Conservation (phyloP, 2,797 vertebrate species). For the Diglossa cyanea region DNA sequence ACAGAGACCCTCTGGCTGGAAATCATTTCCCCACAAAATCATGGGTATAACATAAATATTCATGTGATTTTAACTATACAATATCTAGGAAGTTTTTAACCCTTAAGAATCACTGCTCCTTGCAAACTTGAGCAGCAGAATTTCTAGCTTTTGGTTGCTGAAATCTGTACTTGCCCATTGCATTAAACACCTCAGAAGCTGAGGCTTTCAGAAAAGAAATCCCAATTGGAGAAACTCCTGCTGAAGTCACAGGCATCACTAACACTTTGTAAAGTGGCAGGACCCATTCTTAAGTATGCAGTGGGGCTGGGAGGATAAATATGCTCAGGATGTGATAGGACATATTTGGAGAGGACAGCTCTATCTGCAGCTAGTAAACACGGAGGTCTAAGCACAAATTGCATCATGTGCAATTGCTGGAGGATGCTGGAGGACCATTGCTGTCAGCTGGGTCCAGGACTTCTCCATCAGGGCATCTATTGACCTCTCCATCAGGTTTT, state of each 20-base stretch:
- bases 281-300: neutral
- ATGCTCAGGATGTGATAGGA: neutral
- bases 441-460: neutral
- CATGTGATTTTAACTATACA: neutral
- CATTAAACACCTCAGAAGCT: neutral
- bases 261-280: neutral
- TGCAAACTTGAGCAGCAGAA: neutral
- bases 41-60: neutral
- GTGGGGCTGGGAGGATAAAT: neutral
- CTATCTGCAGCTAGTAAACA: neutral
- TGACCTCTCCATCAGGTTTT: neutral
- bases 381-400: neutral
- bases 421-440: neutral
- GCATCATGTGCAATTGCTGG: neutral
- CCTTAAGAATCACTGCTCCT: neutral
- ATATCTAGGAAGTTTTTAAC: neutral
- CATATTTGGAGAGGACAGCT: neutral
- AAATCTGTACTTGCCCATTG: neutral
- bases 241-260: neutral
- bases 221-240: neutral
- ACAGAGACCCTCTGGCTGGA: neutral
- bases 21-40: constrained; percentile 1
- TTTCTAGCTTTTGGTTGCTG: neutral
- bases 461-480: neutral
- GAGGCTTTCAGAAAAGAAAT: neutral